These are phyloP conservation scores for Irena cyanogastra DNA, from an alignment of 2,113 vertebrate genomes.

Conservation along the genomic window DNA sequence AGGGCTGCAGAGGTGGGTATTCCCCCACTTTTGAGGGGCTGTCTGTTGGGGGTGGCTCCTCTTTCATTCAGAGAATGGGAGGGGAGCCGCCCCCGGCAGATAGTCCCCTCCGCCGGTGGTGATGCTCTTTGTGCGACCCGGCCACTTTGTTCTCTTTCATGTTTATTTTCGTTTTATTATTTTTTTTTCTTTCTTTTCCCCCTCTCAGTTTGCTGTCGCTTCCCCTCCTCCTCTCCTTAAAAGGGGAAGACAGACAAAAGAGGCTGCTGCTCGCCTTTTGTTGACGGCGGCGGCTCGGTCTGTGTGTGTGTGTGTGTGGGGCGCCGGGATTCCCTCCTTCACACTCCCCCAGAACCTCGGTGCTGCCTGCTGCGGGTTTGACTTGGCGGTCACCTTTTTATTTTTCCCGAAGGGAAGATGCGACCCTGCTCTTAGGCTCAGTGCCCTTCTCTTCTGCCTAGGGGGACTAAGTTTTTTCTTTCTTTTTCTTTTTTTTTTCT, in stretches of 20 bases:
- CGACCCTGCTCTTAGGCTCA: slow-evolving; percentile 50
- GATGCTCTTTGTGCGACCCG: slow-evolving; percentile 59
- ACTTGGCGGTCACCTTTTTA: slow-evolving; percentile 73
- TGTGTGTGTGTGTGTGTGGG: not conserved
- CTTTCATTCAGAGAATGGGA: not conserved
- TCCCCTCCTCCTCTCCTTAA: slow-evolving; percentile 69
- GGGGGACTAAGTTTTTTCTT: not conserved
- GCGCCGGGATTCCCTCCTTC: not conserved
- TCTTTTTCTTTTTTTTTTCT: not conserved
- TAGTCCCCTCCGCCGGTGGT: not conserved
- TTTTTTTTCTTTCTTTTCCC: slow-evolving; percentile 66
- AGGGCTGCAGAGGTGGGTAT: not conserved
- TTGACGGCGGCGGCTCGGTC: not conserved
- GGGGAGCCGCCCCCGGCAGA: not conserved
- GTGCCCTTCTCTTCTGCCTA: slow-evolving; percentile 53
- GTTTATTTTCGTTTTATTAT: slow-evolving; percentile 81
- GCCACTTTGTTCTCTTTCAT: slow-evolving; percentile 91
- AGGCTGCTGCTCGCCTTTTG: slow-evolving; percentile 52
- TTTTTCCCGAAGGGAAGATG: slow-evolving; percentile 38
- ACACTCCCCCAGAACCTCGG: not conserved
- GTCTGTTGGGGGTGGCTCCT: not conserved
- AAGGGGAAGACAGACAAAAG: slow-evolving; percentile 88
- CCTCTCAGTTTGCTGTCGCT: slow-evolving; percentile 69
- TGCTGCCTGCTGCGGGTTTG: slow-evolving; percentile 68
- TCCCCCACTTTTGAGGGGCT: not conserved